Base-by-base conservation (phyloP, 35 echinoderm and acorn worm genomes). In the Apostichopus parvimensis region DNA sequence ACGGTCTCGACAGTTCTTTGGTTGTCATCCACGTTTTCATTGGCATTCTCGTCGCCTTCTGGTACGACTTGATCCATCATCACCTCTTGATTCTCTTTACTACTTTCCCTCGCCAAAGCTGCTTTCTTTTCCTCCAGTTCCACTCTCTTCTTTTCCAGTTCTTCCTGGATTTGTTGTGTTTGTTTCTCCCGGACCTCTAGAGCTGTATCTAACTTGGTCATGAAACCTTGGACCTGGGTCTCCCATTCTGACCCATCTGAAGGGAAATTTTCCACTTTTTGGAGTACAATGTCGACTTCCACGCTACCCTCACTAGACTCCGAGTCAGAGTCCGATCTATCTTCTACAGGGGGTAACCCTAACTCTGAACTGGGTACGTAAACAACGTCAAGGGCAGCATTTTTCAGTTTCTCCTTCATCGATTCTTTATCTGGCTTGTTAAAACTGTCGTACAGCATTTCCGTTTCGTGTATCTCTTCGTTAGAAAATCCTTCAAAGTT, bases 231-330 rank as follows among this genome's bases (percentile, higher is more conserved):
- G 55, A 95, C 94, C 53, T 95, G 92, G 14, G 93, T 92, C 71
- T 95, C 94, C 94, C 94, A 95, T 77, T 95, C 94, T 25, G 94
- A 95, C 6, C 94, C 94, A 54, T 95, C 94, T 57, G 94, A 95
- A 25, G 94, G 94, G 54, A 95, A 95, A 71, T 95, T 93, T 45
- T 82, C 87, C 22, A 95, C 92, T 21, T 81, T 91, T 70, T 93
- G 92, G 5, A 95, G 89, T 6, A 93, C 92, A 58, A 95, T 93
- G 54, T 92, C 94, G 1, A 95, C 78, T 53, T 90, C 87, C 8
- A 95, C 61, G 72, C 92, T 92, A 7, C 71, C 56, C 14, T 87
- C 62, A 79, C 92, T 95, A 10, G 73, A 91, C 60, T 66, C 87
- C 26, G 87, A 91, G 53, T 95, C 94, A 1, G 89, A 60, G n/a